Evolutionary conservation across 2,797 vertebrate genomes (phyloP).

Genomic region (Hyperoplus lanceolatus): DNA sequence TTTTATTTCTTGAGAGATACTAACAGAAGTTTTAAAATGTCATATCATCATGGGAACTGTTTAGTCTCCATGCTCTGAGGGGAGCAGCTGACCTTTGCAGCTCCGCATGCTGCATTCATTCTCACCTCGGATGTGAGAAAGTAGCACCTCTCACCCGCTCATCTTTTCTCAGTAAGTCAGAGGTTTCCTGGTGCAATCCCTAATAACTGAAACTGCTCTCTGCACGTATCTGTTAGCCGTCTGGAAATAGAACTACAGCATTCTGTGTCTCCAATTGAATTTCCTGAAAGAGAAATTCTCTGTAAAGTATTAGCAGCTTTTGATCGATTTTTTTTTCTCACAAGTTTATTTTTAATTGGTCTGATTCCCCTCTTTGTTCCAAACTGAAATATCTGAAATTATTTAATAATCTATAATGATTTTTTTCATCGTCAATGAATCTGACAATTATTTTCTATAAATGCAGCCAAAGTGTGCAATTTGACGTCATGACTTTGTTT

Average conservation of each 20-base stretch:
- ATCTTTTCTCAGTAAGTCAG: neutral
- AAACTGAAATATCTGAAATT: too few species aligned
- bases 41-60: neutral
- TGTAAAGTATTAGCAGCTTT: neutral
- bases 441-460: too few species aligned
- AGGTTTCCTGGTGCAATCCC: neutral
- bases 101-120: neutral
- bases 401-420: too few species aligned
- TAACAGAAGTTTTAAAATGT: neutral
- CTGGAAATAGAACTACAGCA: neutral
- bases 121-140: conserved; percentile 55
- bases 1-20: neutral
- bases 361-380: too few species aligned
- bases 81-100: conserved; percentile 10
- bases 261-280: neutral
- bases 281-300: neutral
- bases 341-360: too few species aligned
- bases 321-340: neutral
- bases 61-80: neutral
- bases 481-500: neutral
- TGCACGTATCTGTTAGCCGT: neutral
- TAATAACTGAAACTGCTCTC: conserved; percentile 2
- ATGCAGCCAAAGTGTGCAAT: neutral
- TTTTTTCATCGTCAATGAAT: too few species aligned
- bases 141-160: conserved; percentile 10